phyloP scores from a whole-genome alignment of 1,140 invertebrate species.

The Drosophila sucinea region DNA sequence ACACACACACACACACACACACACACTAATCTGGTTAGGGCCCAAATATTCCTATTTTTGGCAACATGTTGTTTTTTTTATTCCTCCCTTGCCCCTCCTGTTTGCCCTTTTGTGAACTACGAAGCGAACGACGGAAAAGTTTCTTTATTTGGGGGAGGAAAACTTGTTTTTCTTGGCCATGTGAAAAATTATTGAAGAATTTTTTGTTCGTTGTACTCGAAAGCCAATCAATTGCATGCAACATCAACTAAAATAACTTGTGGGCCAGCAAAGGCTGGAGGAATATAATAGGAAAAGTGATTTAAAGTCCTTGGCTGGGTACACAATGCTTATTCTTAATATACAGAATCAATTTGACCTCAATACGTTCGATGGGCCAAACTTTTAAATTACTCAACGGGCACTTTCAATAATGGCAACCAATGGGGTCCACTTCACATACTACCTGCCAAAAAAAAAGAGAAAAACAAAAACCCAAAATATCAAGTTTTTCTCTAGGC shows the following conservation, averaged over 20 bases:
- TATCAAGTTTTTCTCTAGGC: background rate
- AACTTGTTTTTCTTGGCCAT: conserved; percentile 48
- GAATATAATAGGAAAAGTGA: conserved; percentile 51
- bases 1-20: conserved; percentile 5
- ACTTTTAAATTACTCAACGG: conserved; percentile 77
- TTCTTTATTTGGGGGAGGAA: background rate
- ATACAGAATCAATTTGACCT: conserved; percentile 74
- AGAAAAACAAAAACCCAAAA: conserved; percentile 10
- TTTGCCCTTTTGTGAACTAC: conserved; percentile 54
- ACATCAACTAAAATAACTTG: conserved; percentile 33
- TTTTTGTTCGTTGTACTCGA: conserved; percentile 48
- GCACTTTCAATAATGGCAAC: conserved; percentile 72
- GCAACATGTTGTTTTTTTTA: conserved; percentile 15
- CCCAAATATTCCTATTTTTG: conserved; percentile 35
- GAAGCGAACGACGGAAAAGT: conserved; percentile 35
- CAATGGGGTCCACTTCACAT: background rate
- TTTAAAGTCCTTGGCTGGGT: conserved; percentile 44
- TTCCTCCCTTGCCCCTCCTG: background rate
- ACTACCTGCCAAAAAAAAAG: conserved; percentile 18
- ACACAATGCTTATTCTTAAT: conserved; percentile 56
- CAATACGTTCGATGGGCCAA: conserved; percentile 59
- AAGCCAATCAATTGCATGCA: conserved; percentile 72
- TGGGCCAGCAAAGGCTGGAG: conserved; percentile 5
- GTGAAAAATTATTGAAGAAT: conserved; percentile 56
- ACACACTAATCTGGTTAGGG: conserved; percentile 72